These are phyloP conservation scores for Machimus rusticus DNA, from an alignment of 2,888 invertebrate genomes.

Conservation along the genomic window DNA sequence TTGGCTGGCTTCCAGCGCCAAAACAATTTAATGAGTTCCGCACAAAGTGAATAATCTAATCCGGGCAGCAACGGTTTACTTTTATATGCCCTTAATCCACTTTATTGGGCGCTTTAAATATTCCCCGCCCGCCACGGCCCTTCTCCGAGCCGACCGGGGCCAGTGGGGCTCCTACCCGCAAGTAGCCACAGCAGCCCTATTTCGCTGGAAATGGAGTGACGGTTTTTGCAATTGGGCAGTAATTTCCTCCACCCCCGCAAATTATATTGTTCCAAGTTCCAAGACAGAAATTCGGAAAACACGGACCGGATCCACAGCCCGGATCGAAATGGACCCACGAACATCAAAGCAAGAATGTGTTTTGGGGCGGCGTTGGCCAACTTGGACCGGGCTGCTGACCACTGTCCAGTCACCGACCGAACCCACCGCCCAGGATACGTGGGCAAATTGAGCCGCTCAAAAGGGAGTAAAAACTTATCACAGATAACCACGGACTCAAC, in stretches of 20 bases:
- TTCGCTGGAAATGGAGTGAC: conserved; percentile 5
- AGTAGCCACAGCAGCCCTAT: background rate
- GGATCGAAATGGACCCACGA: background rate
- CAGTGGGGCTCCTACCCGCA: background rate
- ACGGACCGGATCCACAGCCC: background rate
- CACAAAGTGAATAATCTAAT: conserved; percentile 34
- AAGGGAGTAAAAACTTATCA: conserved; percentile 14
- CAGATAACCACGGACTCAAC: conserved; percentile 16
- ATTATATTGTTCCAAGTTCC: background rate
- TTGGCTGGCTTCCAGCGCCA: conserved; percentile 33
- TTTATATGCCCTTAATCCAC: conserved; percentile 15
- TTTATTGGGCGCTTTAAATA: conserved; percentile 9
- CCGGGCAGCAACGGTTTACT: background rate
- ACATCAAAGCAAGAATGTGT: background rate
- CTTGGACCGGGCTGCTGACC: background rate
- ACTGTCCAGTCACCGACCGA: background rate
- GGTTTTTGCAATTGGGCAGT: background rate
- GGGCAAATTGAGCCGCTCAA: conserved; percentile 9
- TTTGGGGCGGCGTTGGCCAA: background rate
- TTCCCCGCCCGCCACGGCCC: background rate
- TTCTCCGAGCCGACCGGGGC: background rate
- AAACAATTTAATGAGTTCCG: conserved; percentile 30
- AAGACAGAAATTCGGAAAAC: background rate
- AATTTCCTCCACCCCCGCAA: background rate
- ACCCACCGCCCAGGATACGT: background rate